These are phyloP conservation scores for Drosophila borborema DNA, from an alignment of 2,888 invertebrate genomes.

Conservation along the genomic window DNA sequence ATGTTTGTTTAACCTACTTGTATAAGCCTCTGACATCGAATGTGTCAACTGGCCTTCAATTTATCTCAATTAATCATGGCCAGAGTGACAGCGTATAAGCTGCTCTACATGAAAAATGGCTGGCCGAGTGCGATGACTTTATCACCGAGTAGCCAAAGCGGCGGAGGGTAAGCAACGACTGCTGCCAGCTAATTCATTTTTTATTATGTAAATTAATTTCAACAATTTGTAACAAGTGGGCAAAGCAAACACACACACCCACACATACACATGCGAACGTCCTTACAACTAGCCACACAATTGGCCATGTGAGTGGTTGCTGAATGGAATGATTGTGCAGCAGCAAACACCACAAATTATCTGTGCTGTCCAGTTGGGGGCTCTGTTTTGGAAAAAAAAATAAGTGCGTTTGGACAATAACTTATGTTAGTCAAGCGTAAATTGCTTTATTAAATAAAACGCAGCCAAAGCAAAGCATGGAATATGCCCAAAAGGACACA, in stretches of 20 bases:
- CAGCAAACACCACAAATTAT: constrained; percentile 60
- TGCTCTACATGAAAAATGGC: constrained; percentile 30
- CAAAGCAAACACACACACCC: constrained; percentile 5
- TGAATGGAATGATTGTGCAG: background rate
- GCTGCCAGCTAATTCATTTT: constrained; percentile 65
- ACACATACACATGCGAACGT: constrained; percentile 17
- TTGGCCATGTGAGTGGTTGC: constrained; percentile 17
- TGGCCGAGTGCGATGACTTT: constrained; percentile 37
- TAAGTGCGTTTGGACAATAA: constrained; percentile 71
- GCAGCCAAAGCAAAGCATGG: constrained; percentile 70
- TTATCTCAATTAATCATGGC: constrained; percentile 68
- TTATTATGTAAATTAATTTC: constrained; percentile 79
- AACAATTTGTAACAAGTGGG: constrained; percentile 64
- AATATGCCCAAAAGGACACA: constrained; percentile 62
- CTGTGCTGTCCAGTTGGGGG: constrained; percentile 62
- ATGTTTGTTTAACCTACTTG: constrained; percentile 16
- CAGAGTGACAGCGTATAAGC: constrained; percentile 34
- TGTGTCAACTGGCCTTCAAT: constrained; percentile 50
- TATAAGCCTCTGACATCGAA: constrained; percentile 16
- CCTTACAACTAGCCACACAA: constrained; percentile 13
- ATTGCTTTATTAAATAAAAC: constrained; percentile 81
- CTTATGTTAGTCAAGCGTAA: constrained; percentile 81
- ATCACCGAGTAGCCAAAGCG: constrained; percentile 24
- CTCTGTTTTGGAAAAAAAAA: constrained; percentile 27
- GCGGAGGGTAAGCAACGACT: constrained; percentile 19